A percentile compares a stretch with the other conserved stretches of the same genome.
These are phyloP conservation scores for Odontophorus gujanensis DNA, from an alignment of 2,113 vertebrate genomes.

Conservation along the genomic window DNA sequence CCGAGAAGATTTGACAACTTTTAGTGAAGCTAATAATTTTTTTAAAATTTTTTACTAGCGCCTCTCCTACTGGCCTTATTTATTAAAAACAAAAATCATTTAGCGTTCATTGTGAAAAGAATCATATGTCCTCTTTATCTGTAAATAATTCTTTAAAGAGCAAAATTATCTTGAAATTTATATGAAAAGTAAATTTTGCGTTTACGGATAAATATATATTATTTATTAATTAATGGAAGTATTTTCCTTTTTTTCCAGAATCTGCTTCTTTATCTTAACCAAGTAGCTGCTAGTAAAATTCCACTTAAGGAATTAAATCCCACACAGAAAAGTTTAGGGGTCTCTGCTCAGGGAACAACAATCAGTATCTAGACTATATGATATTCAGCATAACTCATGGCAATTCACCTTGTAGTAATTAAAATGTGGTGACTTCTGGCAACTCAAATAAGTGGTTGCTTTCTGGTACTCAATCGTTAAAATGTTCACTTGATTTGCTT, in stretches of 20 bases:
- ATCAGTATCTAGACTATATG: not conserved
- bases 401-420: not conserved
- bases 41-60: not conserved
- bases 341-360: not conserved
- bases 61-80: fast-evolving
- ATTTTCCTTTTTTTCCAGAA: not conserved
- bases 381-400: not conserved
- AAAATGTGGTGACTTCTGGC: not conserved
- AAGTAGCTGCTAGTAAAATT: not conserved
- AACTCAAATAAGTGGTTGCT: not conserved
- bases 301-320: not conserved
- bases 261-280: not conserved
- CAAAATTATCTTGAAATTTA: not conserved
- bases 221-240: not conserved
- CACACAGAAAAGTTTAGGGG: not conserved
- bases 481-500: not conserved
- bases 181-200: not conserved
- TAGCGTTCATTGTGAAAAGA: not conserved
- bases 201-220: not conserved
- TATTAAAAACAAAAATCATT: not conserved
- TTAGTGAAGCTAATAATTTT: not conserved
- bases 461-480: not conserved
- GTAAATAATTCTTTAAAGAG: not conserved
- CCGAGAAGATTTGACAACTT: not conserved
- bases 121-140: not conserved